These are phyloP conservation scores for Arctocebus calabarensis DNA, from an alignment of 2,797 vertebrate species.

Conservation along the genomic window DNA sequence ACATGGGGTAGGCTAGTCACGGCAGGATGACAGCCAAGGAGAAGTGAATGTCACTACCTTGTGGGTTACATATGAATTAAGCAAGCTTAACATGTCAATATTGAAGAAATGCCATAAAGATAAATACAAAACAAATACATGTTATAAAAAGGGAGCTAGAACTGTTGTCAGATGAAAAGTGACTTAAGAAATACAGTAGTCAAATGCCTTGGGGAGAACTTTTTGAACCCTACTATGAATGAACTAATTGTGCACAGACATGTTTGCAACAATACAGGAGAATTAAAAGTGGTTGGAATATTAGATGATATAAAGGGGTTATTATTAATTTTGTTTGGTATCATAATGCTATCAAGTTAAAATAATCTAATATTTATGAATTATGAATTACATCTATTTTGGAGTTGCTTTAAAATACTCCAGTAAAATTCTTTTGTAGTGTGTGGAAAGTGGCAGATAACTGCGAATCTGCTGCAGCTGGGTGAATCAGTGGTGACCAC, in stretches of 20 bases:
- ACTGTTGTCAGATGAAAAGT: neutral
- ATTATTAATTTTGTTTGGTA: conserved; percentile 16
- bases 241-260: neutral
- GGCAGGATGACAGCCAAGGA: neutral
- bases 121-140: conserved; percentile 27
- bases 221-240: neutral
- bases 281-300: neutral
- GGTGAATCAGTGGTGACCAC: neutral
- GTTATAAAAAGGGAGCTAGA: neutral
- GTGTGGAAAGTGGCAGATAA: neutral
- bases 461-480: neutral
- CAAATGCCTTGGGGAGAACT: neutral
- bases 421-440: conserved; percentile 18
- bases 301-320: neutral
- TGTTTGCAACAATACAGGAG: neutral
- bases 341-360: neutral
- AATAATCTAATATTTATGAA: neutral
- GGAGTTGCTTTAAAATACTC: conserved; percentile 14
- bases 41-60: neutral
- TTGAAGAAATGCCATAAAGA: neutral
- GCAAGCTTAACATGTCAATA: neutral
- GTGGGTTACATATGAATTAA: neutral
- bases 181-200: neutral
- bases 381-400: neutral
- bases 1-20: neutral